Conservation (phyloP, 2,113 vertebrate species). For the Pardalotus punctatus region DNA sequence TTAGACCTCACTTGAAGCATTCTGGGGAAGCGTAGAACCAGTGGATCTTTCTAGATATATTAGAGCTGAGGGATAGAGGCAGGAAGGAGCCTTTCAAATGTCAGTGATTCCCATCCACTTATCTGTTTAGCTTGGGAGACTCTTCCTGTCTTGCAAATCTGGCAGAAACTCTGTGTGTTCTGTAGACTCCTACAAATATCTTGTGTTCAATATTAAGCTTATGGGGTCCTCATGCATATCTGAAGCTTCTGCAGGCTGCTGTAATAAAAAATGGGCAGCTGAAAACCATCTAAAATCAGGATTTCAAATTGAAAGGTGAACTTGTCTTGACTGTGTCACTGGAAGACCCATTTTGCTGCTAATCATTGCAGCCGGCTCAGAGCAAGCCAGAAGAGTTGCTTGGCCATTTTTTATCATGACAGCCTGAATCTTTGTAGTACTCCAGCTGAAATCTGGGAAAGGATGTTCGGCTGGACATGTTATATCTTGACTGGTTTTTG, state of each 20-base stretch:
- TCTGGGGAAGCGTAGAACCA: neutral
- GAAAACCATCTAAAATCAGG: neutral
- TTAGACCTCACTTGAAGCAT: neutral
- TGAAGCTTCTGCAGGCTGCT: neutral
- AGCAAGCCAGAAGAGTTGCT: neutral
- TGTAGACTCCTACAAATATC: neutral
- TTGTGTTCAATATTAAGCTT: neutral
- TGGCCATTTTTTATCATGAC: neutral
- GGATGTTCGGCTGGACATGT: neutral
- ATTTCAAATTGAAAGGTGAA: neutral
- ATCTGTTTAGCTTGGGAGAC: neutral
- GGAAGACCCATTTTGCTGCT: neutral
- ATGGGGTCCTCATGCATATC: neutral
- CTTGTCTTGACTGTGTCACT: neutral
- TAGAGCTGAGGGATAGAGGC: neutral
- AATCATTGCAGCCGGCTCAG: neutral
- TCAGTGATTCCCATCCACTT: neutral
- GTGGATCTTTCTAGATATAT: neutral
- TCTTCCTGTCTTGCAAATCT: neutral
- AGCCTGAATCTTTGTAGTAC: neutral
- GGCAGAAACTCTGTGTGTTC: neutral
- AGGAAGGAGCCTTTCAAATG: neutral
- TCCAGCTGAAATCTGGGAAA: slow-evolving; percentile 16
- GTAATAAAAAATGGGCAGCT: neutral
- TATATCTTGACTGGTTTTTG: neutral